A percentile compares a stretch with the other conserved stretches of the same genome.
Conservation (phyloP, 2,888 invertebrate genomes). For the Acleris sparsana region DNA sequence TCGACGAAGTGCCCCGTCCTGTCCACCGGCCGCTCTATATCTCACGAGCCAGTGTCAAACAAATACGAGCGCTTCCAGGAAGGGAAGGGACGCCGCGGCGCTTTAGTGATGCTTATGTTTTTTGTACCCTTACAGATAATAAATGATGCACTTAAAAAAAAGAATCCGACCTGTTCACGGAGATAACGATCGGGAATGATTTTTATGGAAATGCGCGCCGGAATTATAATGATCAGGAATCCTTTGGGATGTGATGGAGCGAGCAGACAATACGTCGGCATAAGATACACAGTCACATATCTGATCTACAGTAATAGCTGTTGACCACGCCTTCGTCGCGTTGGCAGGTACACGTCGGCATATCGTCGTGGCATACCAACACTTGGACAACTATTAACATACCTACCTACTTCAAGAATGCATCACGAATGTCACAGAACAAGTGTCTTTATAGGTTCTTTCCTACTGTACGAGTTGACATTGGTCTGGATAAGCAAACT, state of each 20-base stretch:
- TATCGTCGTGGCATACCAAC: constrained; percentile 17
- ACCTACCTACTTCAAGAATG: not conserved
- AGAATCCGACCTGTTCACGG: constrained; percentile 79
- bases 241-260: constrained; percentile 79
- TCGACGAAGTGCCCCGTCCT: constrained; percentile 63
- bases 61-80: constrained; percentile 78
- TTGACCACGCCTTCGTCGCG: constrained; percentile 27
- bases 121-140: constrained; percentile 80
- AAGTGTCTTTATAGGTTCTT: not conserved
- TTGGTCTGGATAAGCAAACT: no score
- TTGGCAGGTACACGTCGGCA: constrained; percentile 18
- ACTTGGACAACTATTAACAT: not conserved
- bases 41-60: constrained; percentile 80
- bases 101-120: constrained; percentile 75
- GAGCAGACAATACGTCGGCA: constrained; percentile 81
- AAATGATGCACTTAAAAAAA: constrained; percentile 80
- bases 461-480: not conserved
- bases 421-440: not conserved
- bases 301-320: constrained; percentile 53
- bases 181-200: constrained; percentile 80
- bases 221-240: constrained; percentile 80
- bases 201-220: constrained; percentile 81
- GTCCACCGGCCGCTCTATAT: constrained; percentile 72
- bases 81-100: constrained; percentile 79
- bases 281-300: constrained; percentile 56